phyloP scores from a whole-genome alignment of 2,888 invertebrate species.

The Agrenia bidenticulata region DNA sequence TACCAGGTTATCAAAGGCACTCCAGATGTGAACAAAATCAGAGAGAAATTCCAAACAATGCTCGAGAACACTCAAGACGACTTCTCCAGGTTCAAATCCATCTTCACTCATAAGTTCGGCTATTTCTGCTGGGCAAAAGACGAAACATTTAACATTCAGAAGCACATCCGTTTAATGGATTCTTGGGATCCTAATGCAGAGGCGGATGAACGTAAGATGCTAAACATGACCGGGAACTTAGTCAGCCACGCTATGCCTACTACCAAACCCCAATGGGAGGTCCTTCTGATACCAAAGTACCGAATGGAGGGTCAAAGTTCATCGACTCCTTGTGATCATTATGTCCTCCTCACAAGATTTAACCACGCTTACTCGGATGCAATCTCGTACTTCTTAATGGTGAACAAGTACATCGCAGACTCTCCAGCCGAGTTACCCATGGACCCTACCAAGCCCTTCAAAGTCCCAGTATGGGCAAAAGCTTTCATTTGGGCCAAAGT shows the following conservation, averaged over 20 bases:
- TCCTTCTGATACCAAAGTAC: slow-evolving; percentile 43
- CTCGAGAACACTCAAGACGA: slow-evolving; percentile 22
- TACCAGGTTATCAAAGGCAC: slow-evolving; percentile 43
- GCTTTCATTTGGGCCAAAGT: slow-evolving; percentile 42
- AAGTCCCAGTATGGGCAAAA: slow-evolving; percentile 35
- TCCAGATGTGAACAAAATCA: slow-evolving; percentile 32
- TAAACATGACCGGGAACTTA: slow-evolving; percentile 31
- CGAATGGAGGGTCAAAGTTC: slow-evolving; percentile 10
- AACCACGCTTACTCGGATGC: slow-evolving; percentile 49
- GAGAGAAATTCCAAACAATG: slow-evolving; percentile 24
- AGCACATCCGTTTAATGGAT: slow-evolving; percentile 37
- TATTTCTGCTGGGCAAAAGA: slow-evolving; percentile 47
- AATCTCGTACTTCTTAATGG: slow-evolving; percentile 42
- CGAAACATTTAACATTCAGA: slow-evolving; percentile 30
- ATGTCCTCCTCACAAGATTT: slow-evolving; percentile 38
- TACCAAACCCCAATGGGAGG: slow-evolving; percentile 44
- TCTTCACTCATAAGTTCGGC: slow-evolving; percentile 35
- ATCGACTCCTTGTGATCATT: slow-evolving; percentile 21
- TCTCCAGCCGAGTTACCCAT: slow-evolving; percentile 37
- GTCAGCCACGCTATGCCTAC: slow-evolving; percentile 14
- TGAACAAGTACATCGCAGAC: slow-evolving; percentile 44
- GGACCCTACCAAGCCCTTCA: slow-evolving; percentile 43
- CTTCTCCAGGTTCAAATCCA: slow-evolving; percentile 33
- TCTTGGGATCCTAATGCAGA: slow-evolving; percentile 29
- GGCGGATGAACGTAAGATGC: slow-evolving; percentile 34